Conservation (phyloP, 2,888 invertebrate species). For the Neoascia interrupta region DNA sequence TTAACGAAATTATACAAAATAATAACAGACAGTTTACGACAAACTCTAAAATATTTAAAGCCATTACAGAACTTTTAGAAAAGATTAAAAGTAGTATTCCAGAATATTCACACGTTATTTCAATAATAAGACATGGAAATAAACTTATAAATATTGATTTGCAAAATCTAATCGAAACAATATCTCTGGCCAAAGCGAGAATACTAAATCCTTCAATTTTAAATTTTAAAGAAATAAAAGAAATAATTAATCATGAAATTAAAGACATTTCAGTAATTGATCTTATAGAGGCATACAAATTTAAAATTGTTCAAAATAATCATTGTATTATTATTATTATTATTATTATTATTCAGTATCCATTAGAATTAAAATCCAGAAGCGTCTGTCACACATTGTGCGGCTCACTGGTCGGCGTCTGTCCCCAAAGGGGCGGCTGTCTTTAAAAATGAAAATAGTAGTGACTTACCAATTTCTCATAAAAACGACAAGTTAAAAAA, state of each 20-base stretch:
- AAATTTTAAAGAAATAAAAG: not conserved
- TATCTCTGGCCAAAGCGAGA: not conserved
- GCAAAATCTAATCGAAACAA: slow-evolving; percentile 10
- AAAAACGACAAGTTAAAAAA: no score
- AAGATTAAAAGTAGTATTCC: not conserved
- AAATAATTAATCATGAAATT: slow-evolving; percentile 4
- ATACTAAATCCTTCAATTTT: slow-evolving; percentile 3
- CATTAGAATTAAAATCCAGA: no score
- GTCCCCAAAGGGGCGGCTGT: no score
- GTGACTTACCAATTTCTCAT: no score
- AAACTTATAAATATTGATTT: slow-evolving; percentile 9
- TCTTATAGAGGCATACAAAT: slow-evolving; percentile 7
- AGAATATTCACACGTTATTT: no score
- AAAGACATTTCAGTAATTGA: not conserved
- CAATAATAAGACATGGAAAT: no score
- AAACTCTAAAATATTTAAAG: not conserved
- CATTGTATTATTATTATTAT: not conserved
- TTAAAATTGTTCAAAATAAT: slow-evolving; percentile 21
- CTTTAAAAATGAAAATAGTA: no score
- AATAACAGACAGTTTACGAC: not conserved
- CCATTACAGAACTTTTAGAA: no score
- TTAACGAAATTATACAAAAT: slow-evolving; percentile 13
- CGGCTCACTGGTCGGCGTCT: no score
- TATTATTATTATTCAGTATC: no score
- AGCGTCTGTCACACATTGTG: no score